Percentiles rank a stretch among this genome's conserved stretches.
Evolutionary conservation across 2,888 invertebrate genomes (phyloP).

Genomic region (Zhengitettix transpicula): DNA sequence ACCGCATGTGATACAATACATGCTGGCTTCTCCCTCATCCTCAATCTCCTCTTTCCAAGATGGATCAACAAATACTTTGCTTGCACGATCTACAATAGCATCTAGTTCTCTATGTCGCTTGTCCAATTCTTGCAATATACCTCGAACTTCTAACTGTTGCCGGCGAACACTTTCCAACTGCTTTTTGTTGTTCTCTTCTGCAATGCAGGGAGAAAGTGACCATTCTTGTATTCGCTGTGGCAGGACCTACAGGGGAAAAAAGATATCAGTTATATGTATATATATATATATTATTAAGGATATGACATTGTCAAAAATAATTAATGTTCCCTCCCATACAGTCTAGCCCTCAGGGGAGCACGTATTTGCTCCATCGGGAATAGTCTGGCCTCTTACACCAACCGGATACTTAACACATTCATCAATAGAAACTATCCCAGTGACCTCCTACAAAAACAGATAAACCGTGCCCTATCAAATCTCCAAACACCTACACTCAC

Average conservation of each 20-base stretch:
- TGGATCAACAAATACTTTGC: constrained; percentile 48
- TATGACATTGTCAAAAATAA: no score
- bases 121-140: constrained; percentile 64
- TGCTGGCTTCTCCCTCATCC: constrained; percentile 52
- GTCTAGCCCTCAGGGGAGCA: no score
- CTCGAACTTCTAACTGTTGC: constrained; percentile 61
- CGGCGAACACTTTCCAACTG: constrained; percentile 56
- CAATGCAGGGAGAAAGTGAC: constrained; percentile 70
- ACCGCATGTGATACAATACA: constrained; percentile 94
- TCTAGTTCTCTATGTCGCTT: constrained; percentile 63
- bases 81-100: constrained; percentile 60
- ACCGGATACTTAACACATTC: no score
- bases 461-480: no score
- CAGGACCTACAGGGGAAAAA: constrained; percentile 37
- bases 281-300: no score
- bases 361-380: no score
- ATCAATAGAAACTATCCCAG: no score
- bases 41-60: constrained; percentile 49
- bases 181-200: constrained; percentile 64
- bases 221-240: constrained; percentile 87
- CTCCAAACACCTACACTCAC: no score
- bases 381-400: no score
- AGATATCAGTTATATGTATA: not conserved
- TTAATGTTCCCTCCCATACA: no score
- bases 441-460: no score